Base-by-base conservation (phyloP, 2,797 vertebrate genomes). In the Melanitta fusca region DNA sequence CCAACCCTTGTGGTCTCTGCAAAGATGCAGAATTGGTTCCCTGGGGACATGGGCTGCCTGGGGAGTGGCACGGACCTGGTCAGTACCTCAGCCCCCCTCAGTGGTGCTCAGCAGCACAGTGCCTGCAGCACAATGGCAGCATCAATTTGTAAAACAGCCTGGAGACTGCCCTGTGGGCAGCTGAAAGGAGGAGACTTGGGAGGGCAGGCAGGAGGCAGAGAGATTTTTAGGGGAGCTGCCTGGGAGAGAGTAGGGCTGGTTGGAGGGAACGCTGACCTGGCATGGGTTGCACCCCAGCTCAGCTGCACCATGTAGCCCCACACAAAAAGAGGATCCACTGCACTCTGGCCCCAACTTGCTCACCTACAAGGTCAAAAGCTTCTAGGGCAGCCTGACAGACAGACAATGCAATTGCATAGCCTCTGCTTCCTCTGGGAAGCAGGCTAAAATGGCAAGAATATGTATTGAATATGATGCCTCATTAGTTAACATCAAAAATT, bases 401-500 rank as follows among this genome's bases (percentile, higher is more conserved):
- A 16, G 79, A 78, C 1, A 3, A 0, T 15, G 61, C 60, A 13
- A 4, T 16, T 3, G 45, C 62, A 47, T 6, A n/a, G 32, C 39
- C 60, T 21, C 13, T 30, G n/a, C 41, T 84, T 72, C 91, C 72
- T 70, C 13, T 0, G 74, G 64, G 58, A 91, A 58, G 47, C 20
- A 72, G 73, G 51, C 80, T 80, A 74, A 28, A 85, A 89, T 21
- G 28, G 75, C 75, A 93, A 79, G 88, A 83, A n/a, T 53, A 34
- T 3, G 27, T n/a, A 92, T 0, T 11, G 79, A 80, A 83, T 71
- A 83, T 3, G 69, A 87, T 92, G 69, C 86, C 88, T 96, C 88
- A 49, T 95, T 95, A 94, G 81, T 66, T 69, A 85, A 85, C 90
- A 96, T 96, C 54, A 96, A 95, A 95, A 89, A 85, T 79, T 81